Evolutionary conservation across 1,140 invertebrate genomes (phyloP).

Genomic region (Cataglyphis hispanica): DNA sequence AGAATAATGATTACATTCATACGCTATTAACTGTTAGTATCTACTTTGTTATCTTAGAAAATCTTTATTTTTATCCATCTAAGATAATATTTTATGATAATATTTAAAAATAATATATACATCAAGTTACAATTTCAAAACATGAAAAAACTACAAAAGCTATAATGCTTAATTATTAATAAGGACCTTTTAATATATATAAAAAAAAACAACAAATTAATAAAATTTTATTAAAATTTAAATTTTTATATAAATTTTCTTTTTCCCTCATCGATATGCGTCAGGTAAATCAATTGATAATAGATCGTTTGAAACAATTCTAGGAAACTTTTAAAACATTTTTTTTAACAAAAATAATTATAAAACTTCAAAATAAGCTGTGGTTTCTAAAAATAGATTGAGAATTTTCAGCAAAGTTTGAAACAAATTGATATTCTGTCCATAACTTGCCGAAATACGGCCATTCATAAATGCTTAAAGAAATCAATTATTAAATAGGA

Average conservation of each 20-base stretch:
- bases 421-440: background rate
- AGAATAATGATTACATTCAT: background rate
- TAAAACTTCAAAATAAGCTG: conserved; percentile 3
- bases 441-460: background rate
- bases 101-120: too few relatives aligned
- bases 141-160: background rate
- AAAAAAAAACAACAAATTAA: background rate
- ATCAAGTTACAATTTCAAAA: conserved; percentile 6
- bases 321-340: background rate
- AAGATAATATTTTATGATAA: conserved; percentile 8
- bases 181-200: background rate
- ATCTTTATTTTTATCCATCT: background rate
- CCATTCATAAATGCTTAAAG: background rate
- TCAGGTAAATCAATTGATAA: background rate
- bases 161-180: background rate
- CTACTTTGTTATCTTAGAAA: conserved; percentile 27
- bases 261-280: background rate
- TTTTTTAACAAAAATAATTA: conserved; percentile 37
- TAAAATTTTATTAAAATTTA: background rate
- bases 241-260: conserved; percentile 3
- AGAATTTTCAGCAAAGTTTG: background rate
- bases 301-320: conserved; percentile 20
- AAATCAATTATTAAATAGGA: background rate
- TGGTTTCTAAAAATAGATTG: background rate
- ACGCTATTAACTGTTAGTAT: background rate